Evolutionary conservation across 2,888 invertebrate genomes (phyloP).

Genomic region (Thera britannica): DNA sequence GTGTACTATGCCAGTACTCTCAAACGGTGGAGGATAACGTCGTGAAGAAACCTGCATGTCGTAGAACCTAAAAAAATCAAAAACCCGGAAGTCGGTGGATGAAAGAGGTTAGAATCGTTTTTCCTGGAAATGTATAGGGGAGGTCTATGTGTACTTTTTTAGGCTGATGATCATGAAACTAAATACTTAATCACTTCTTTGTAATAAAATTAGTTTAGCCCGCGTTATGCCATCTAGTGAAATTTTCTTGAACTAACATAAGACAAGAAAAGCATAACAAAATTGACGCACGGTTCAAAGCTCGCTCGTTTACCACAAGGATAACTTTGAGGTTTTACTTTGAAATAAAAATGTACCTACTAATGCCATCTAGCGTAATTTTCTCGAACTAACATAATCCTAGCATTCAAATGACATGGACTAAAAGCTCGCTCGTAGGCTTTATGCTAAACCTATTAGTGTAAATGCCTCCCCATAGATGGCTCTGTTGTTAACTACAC

Average conservation of each 20-base stretch:
- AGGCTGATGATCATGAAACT: no score
- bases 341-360: background rate
- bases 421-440: background rate
- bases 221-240: background rate
- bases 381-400: background rate
- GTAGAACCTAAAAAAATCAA: no score
- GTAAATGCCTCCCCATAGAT: slow-evolving; percentile 1
- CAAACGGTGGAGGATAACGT: no score
- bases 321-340: no score
- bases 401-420: background rate
- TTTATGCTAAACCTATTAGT: slow-evolving; percentile 9
- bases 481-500: slow-evolving; percentile 2
- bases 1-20: no score
- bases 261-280: background rate
- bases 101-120: no score
- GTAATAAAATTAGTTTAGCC: no score
- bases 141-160: no score
- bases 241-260: background rate
- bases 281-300: background rate
- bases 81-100: no score
- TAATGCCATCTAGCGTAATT: slow-evolving; percentile 7
- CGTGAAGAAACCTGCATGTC: no score
- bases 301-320: background rate
- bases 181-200: no score
- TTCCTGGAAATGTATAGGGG: no score